Conservation (phyloP, 2,113 vertebrate genomes). For the Grus americana region DNA sequence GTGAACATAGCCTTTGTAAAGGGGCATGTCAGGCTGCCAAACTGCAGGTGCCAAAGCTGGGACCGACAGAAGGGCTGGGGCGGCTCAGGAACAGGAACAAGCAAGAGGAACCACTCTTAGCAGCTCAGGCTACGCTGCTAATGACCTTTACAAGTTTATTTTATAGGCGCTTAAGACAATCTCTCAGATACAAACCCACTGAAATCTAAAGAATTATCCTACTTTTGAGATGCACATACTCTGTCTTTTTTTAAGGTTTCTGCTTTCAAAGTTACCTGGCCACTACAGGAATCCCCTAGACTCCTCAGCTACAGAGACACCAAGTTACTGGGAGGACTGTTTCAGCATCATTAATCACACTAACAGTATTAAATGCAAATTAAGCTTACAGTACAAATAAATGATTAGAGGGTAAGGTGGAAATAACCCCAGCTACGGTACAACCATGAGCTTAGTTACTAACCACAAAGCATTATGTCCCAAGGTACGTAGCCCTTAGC, state of each 20-base stretch:
- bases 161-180: background rate
- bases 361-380: background rate
- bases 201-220: background rate
- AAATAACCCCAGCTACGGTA: background rate
- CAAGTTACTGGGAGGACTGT: background rate
- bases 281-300: background rate
- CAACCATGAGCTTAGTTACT: background rate
- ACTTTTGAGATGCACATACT: background rate
- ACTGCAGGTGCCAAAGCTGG: background rate
- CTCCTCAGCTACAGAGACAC: background rate
- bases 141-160: background rate
- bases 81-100: background rate
- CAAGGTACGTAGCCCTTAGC: background rate
- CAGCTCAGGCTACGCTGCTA: background rate
- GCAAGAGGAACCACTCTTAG: background rate
- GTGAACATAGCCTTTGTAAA: rapidly evolving
- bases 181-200: background rate
- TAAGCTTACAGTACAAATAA: background rate
- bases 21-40: no score
- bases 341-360: background rate
- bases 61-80: background rate
- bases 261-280: background rate
- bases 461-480: background rate
- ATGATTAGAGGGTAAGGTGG: background rate
- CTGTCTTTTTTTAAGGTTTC: background rate